These are phyloP conservation scores for Takifugu bimaculatus DNA, from an alignment of 2,113 vertebrate genomes.

Conservation along the genomic window DNA sequence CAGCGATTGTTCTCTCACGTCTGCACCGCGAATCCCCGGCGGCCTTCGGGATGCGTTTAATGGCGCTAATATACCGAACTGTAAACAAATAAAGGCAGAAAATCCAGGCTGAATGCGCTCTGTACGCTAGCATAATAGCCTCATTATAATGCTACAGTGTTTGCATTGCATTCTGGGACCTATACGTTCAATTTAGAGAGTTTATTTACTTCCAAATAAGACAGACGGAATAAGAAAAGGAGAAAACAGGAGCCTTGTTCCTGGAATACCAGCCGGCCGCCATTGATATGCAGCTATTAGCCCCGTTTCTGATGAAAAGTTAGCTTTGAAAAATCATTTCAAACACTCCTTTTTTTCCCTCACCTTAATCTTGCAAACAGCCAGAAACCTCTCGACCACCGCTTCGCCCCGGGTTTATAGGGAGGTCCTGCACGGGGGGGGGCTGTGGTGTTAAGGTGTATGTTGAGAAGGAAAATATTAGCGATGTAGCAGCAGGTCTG, in stretches of 20 bases:
- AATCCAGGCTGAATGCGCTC: not conserved
- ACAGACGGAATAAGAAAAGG: not conserved
- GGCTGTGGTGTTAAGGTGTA: conserved; percentile 30
- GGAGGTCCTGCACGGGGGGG: conserved; percentile 40
- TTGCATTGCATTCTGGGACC: not conserved
- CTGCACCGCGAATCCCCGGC: not conserved
- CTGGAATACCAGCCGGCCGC: not conserved
- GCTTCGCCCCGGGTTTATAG: conserved; percentile 32
- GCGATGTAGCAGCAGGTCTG: conserved; percentile 1
- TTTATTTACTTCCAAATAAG: not conserved
- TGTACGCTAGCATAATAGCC: not conserved
- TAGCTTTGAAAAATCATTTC: conserved; percentile 14
- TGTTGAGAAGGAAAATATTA: not conserved
- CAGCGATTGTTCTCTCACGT: too few relatives aligned
- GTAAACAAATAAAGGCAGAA: not conserved
- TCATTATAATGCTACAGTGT: not conserved
- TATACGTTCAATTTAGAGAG: not conserved
- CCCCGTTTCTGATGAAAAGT: too few relatives aligned
- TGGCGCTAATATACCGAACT: not conserved
- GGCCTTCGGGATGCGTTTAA: not conserved
- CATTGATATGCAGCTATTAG: not conserved
- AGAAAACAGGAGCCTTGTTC: not conserved
- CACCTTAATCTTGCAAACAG: too few relatives aligned
- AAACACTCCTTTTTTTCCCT: too few relatives aligned
- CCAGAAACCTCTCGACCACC: too few relatives aligned